Conservation (phyloP, 2,888 invertebrate genomes). For the Stenolophus ochropezus region DNA sequence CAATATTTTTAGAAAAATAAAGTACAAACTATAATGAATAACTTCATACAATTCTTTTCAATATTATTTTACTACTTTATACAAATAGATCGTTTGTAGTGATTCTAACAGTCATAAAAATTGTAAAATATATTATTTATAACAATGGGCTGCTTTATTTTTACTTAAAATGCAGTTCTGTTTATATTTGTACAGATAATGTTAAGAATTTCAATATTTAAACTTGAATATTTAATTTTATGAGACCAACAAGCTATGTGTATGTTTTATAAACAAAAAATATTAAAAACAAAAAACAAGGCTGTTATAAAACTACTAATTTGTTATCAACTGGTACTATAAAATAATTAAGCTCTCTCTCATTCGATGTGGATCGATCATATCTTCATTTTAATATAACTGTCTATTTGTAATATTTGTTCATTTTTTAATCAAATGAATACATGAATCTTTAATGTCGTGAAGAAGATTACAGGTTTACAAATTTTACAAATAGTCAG, state of each 20-base stretch:
- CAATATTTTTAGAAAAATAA: slow-evolving; percentile 38
- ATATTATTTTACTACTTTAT: slow-evolving; percentile 6
- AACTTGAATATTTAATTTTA: slow-evolving; percentile 59
- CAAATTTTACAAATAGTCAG: slow-evolving; percentile 38
- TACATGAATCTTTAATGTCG: background rate
- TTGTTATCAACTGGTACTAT: slow-evolving; percentile 64
- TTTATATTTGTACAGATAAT: slow-evolving; percentile 46
- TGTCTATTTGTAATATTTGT: slow-evolving; percentile 48
- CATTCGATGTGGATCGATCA: slow-evolving; percentile 51
- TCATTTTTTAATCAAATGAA: slow-evolving; percentile 2
- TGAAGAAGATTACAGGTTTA: slow-evolving; percentile 1
- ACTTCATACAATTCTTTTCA: slow-evolving; percentile 25
- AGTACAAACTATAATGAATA: slow-evolving; percentile 32
- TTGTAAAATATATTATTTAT: slow-evolving; percentile 41
- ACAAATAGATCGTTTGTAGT: slow-evolving; percentile 5
- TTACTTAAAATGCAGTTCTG: background rate
- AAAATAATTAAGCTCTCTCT: slow-evolving; percentile 66
- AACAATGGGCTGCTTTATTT: slow-evolving; percentile 26
- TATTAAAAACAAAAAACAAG: slow-evolving; percentile 66
- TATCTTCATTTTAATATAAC: slow-evolving; percentile 51
- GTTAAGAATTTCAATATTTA: slow-evolving; percentile 55
- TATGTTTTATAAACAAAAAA: slow-evolving; percentile 68
- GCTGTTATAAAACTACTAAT: slow-evolving; percentile 68
- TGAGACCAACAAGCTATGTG: slow-evolving; percentile 62
- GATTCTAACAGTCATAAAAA: slow-evolving; percentile 21